A percentile compares a stretch with the other conserved stretches of the same genome.
Evolutionary conservation across 2,113 vertebrate genomes (phyloP).

Genomic region (Ciconia maguari): DNA sequence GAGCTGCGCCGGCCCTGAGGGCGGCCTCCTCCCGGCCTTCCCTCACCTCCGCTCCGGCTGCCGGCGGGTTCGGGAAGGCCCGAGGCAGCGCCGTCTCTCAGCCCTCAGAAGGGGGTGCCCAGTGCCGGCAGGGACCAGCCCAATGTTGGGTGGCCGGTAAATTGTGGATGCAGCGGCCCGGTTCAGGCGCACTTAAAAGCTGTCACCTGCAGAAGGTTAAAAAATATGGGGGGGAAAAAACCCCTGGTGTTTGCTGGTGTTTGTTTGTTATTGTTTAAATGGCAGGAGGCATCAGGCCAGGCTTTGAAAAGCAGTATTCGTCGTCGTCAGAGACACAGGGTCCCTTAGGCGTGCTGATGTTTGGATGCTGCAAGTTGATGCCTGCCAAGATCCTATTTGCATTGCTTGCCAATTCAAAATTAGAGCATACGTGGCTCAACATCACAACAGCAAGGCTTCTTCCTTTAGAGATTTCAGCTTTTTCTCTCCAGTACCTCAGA

Average conservation of each 20-base stretch:
- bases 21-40: no score
- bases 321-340: fast-evolving
- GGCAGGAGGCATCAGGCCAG: no score
- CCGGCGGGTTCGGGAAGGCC: no score
- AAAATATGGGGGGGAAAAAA: fast-evolving
- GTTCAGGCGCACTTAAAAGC: background rate
- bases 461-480: background rate
- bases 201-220: background rate
- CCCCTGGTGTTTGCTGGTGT: background rate
- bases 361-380: background rate
- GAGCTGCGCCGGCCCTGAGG: fast-evolving
- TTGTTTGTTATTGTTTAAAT: background rate
- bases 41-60: fast-evolving
- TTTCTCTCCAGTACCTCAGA: background rate
- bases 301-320: background rate
- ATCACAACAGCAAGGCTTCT: background rate
- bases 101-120: fast-evolving
- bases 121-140: fast-evolving
- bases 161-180: fast-evolving
- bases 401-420: background rate
- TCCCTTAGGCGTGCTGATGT: background rate
- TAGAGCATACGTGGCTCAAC: background rate
- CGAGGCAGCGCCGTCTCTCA: no score
- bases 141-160: fast-evolving
- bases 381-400: background rate